Evolutionary conservation across 2,113 vertebrate genomes (phyloP), one percentile per base, ranked within the genome.

Genomic region (Micronycteris hirsuta): DNA sequence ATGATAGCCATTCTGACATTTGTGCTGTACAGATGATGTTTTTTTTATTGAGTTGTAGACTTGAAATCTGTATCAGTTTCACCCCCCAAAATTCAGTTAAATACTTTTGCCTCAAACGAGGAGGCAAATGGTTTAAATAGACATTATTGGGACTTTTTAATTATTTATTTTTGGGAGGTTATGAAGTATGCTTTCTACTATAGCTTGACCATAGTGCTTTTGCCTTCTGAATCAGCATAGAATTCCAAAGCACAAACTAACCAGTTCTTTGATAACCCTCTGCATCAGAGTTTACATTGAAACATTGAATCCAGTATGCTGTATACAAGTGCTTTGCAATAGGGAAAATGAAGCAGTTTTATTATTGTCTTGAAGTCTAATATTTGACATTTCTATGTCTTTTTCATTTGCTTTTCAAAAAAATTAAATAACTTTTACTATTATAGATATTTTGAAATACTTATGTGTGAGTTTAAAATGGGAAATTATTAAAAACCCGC

Each of bases 21-120:
- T 28, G 26, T 28, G 58, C 28, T 26, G 58, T 61, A 61, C 26
- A 61, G 58, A 28, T 26, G 58, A 61, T 61, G 26, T 61, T 61
- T 61, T 61, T 61, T 61, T 61, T 61, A 61, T 61, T 61, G 26
- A 61, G 58, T 61, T 26, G 58, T 61, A 61, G 26, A 61, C 11
- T 28, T 28, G 26, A 61, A 61, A 61, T 26, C 58, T 61, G 26
- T 61, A 61, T 61, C 58, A 61, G 11, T 28, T 26, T 61, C 58
- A 28, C 58, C 58, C 58, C 58, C 4, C 4, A 13, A 28, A 61
- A 61, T 61, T 61, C 26, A 4, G 24, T 61, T 61, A 61, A 86
- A 96, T 96, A 89, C 41, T n/a, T 96, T 93, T 74, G 85, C 38
- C 65, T 97, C 52, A 86, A 96, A 97, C 28, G 82, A 97, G 87